Evolutionary conservation across 2,797 vertebrate species (phyloP).

Genomic region (Danio aesculapii): DNA sequence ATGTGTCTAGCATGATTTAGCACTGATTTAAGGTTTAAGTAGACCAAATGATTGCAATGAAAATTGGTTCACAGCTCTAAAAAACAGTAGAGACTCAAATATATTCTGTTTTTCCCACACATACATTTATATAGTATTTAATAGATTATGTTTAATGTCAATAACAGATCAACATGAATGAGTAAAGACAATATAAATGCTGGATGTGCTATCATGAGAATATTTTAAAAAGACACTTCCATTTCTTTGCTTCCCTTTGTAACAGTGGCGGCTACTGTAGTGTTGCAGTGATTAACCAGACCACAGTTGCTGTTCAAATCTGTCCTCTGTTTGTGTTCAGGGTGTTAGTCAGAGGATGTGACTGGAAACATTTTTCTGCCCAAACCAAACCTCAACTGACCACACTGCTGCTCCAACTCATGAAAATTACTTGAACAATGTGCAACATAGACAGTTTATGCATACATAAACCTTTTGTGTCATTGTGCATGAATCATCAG

Average conservation of each 20-base stretch:
- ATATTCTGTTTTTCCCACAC: too few species aligned
- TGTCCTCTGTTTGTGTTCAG: neutral
- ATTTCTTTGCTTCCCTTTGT: neutral
- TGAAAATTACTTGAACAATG: neutral
- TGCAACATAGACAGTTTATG: neutral
- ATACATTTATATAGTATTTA: too few species aligned
- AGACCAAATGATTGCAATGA: too few species aligned
- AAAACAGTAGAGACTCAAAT: too few species aligned
- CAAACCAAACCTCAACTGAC: slow-evolving; percentile 11
- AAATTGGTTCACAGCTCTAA: too few species aligned
- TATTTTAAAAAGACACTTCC: neutral
- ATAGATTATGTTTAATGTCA: too few species aligned
- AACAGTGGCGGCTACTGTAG: neutral
- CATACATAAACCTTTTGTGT: neutral
- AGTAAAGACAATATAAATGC: neutral
- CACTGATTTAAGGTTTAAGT: too few species aligned
- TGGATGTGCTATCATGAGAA: neutral
- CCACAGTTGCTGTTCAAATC: slow-evolving; percentile 1
- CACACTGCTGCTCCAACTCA: neutral
- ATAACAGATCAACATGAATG: neutral
- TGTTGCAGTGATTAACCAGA: neutral
- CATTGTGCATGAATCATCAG: neutral
- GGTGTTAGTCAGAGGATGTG: slow-evolving; percentile 10
- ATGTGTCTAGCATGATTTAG: too few species aligned
- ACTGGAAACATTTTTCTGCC: neutral